phyloP scores from a whole-genome alignment of 2,888 invertebrate genomes.

The Apocheima hispidaria region DNA sequence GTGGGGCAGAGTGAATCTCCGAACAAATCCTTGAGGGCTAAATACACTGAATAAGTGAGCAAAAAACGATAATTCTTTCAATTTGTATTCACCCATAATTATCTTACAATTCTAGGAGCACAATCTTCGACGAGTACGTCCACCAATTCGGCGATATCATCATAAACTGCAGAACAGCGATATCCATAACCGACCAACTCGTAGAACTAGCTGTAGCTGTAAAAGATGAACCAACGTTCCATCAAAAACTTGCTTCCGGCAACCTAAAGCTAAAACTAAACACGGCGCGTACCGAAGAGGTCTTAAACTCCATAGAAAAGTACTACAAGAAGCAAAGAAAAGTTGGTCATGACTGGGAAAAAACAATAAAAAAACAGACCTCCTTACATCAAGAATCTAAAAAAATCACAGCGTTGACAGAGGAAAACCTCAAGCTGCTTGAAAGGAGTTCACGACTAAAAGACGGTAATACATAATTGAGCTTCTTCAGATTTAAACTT shows the following conservation, averaged over 20 bases:
- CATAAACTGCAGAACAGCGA: conserved; percentile 48
- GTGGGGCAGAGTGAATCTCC: no score
- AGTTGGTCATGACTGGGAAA: conserved; percentile 31
- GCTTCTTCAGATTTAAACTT: no score
- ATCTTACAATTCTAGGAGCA: conserved; percentile 56
- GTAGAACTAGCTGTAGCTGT: conserved; percentile 55
- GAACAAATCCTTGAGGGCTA: neutral
- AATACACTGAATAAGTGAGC: no score
- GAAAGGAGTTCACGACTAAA: neutral
- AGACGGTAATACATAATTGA: neutral
- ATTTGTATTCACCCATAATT: neutral
- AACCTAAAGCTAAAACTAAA: conserved; percentile 59
- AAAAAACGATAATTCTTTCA: neutral
- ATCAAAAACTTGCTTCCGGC: conserved; percentile 53
- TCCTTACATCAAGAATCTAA: conserved; percentile 49
- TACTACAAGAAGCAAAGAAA: conserved; percentile 47
- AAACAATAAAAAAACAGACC: conserved; percentile 56
- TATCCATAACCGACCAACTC: conserved; percentile 52
- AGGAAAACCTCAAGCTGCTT: conserved; percentile 22
- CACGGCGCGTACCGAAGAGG: conserved; percentile 43
- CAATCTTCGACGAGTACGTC: conserved; percentile 70
- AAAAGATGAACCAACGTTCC: conserved; percentile 57
- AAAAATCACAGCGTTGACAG: conserved; percentile 33
- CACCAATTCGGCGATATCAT: conserved; percentile 75
- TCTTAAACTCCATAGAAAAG: conserved; percentile 56